A percentile compares a stretch with the other conserved stretches of the same genome.
phyloP scores from a whole-genome alignment of 2,113 vertebrate species.

The Eptesicus fuscus region DNA sequence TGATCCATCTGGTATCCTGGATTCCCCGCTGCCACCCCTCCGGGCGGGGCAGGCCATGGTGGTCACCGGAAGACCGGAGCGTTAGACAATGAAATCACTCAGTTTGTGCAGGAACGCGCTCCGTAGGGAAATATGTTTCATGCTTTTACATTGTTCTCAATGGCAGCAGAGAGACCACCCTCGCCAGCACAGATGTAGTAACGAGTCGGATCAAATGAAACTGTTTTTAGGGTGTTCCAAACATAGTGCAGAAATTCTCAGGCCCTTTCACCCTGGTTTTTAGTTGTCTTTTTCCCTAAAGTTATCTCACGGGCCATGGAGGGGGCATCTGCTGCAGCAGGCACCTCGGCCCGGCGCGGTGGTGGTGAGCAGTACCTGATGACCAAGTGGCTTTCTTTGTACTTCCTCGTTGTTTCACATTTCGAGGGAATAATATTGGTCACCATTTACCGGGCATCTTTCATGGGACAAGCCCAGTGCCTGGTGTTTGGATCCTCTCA shows the following conservation, averaged over 20 bases:
- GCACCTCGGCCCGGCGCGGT: accelerated
- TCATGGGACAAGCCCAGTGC: background rate
- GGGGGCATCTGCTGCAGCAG: background rate
- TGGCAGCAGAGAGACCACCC: background rate
- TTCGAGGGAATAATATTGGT: background rate
- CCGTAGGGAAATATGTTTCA: background rate
- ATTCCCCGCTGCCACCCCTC: no score
- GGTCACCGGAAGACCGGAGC: no score
- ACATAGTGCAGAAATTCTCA: background rate
- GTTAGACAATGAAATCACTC: no score
- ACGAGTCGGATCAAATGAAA: background rate
- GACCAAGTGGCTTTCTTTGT: background rate
- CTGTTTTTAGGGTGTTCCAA: background rate
- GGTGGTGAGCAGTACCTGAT: no score
- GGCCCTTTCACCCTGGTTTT: background rate
- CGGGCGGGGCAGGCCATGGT: no score
- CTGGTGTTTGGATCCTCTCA: background rate
- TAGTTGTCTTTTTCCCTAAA: background rate
- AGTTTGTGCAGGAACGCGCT: no score
- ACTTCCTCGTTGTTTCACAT: background rate
- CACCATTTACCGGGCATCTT: background rate
- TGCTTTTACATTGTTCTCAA: background rate
- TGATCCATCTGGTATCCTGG: no score
- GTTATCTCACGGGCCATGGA: background rate
- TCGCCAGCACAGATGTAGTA: background rate